Base-by-base conservation (phyloP, 2,888 invertebrate genomes). In the Pristionchus arcanus region DNA sequence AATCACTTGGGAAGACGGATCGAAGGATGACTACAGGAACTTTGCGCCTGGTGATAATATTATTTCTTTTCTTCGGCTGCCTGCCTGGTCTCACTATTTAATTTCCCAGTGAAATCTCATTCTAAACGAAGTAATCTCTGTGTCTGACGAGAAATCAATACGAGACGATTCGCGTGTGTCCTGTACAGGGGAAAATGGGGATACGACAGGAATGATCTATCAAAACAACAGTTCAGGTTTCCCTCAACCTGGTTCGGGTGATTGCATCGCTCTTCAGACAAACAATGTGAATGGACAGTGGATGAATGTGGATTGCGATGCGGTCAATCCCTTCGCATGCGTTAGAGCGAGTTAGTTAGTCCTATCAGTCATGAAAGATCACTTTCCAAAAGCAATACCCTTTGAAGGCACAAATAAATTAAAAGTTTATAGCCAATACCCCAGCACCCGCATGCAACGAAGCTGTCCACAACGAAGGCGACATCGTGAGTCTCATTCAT, bases 261-360 rank as follows among this genome's bases (percentile, higher is more conserved):
- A 77, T 0, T 77, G 74, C 16, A 28, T 77, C 74, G 74, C 74
- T 25, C n/a, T 77, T 16, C 37, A 77, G 74, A 77, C 74, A 25
- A 42, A 77, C 13, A 42, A 37, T 25, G 42, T 77, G 21, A 42
- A 77, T 25, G 74, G 74, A 25, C 37, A 77, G n/a, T 77, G 74
- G 74, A 77, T 77, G 42, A 77, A 42, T 28, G 42, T 77, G 9
- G 42, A 77, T 16, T 77, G 74, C 13, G 25, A 37, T 25, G 11
- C 74, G 13, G 2, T 0, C 7, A 5, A 25, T 31, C 19, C 34
- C 2, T 77, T 77, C 42, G 74, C 74, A 77, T 77, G 74, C 74
- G 42, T 42, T 21, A 37, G 74, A 77, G 1, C n/a, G n/a, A 37
- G 74, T 77, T 1, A 25, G 74, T 31, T 31, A 66, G 16, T 21